phyloP scores from a whole-genome alignment of 1,140 invertebrate genomes.

The Danaus plexippus region DNA sequence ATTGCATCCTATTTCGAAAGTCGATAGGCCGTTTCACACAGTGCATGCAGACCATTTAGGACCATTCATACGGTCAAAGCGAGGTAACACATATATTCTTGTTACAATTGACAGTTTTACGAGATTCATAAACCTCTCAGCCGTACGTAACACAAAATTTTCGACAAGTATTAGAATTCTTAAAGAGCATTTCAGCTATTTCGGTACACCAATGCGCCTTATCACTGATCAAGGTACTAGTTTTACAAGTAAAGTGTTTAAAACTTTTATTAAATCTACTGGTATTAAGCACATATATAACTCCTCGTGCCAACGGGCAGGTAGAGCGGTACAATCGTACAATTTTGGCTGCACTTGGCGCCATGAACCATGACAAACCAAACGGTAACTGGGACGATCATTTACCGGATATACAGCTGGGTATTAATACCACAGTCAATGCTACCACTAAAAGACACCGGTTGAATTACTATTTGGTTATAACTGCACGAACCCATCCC shows the following conservation, averaged over 20 bases:
- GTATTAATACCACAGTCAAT: conserved; percentile 12
- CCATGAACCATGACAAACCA: conserved; percentile 6
- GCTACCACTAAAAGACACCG: conserved; percentile 6
- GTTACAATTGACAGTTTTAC: conserved; percentile 19
- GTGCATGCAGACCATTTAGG: conserved; percentile 14
- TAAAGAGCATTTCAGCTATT: conserved; percentile 19
- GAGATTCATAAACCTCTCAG: conserved; percentile 14
- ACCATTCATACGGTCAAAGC: too few species aligned
- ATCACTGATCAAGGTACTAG: conserved; percentile 19
- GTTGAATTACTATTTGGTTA: conserved; percentile 2
- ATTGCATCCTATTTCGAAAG: conserved; percentile 14
- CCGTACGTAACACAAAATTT: conserved; percentile 15
- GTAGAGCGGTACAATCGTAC: conserved; percentile 15
- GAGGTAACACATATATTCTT: conserved; percentile 12
- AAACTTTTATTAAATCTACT: conserved; percentile 4
- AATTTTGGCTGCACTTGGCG: conserved; percentile 7
- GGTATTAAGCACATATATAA: conserved; percentile 19
- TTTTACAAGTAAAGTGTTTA: conserved; percentile 22
- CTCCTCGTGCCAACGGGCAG: conserved; percentile 14
- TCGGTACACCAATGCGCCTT: conserved; percentile 15
- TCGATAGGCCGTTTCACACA: conserved; percentile 13
- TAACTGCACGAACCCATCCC: too few species aligned
- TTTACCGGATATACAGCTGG: conserved; percentile 11
- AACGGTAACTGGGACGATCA: conserved; percentile 10
- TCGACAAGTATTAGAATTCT: conserved; percentile 11